Evolutionary conservation across 2,797 vertebrate genomes (phyloP).

Genomic region (Cygnus olor): DNA sequence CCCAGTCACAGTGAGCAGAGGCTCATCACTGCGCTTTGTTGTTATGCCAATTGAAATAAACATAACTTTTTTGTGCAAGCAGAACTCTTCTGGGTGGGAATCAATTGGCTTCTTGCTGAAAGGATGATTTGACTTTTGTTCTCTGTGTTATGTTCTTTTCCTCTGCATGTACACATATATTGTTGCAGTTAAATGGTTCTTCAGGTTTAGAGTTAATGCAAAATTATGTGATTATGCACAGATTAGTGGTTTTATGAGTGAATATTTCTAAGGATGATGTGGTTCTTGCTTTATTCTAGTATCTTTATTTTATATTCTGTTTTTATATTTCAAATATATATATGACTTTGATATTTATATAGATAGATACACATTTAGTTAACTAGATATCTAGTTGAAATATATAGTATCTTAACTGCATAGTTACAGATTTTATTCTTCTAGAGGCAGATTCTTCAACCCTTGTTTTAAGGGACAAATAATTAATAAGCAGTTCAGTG

Average conservation of each 20-base stretch:
- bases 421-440: not conserved
- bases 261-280: not conserved
- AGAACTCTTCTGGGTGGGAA: not conserved
- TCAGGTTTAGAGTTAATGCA: not conserved
- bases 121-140: not conserved
- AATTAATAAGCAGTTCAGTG: not conserved
- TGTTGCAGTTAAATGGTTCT: not conserved
- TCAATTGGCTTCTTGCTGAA: not conserved
- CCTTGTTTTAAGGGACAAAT: not conserved
- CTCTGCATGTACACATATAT: not conserved
- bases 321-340: not conserved
- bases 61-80: accelerated
- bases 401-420: not conserved
- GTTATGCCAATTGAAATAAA: not conserved
- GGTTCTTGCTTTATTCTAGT: not conserved
- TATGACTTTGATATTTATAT: not conserved
- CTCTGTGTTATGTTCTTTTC: not conserved
- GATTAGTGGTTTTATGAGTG: not conserved
- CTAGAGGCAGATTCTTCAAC: not conserved
- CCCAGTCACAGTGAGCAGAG: not conserved
- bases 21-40: not conserved
- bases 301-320: not conserved
- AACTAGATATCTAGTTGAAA: not conserved
- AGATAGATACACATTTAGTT: not conserved
- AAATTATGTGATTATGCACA: not conserved